A percentile compares a stretch with the other conserved stretches of the same genome.
phyloP scores from a whole-genome alignment of 2,113 vertebrate species.

The Calcarius ornatus region DNA sequence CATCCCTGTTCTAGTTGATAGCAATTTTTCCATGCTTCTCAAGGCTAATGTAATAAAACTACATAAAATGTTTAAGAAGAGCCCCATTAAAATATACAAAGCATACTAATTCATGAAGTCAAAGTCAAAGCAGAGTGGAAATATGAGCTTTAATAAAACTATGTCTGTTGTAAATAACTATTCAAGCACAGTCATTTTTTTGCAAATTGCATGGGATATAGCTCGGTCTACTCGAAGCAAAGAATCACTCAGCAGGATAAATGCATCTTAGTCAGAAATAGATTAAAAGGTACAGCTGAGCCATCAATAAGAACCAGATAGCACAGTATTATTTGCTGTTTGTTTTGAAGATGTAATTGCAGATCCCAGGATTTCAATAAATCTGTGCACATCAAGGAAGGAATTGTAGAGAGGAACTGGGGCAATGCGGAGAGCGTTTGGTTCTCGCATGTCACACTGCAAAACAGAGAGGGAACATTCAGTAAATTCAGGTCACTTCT shows the following conservation, averaged over 20 bases:
- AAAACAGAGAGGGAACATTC: not conserved
- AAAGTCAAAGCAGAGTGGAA: conserved; percentile 56
- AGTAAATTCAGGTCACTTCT: not conserved
- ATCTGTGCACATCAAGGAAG: conserved; percentile 88
- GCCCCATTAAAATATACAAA: conserved; percentile 63
- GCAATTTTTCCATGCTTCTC: conserved; percentile 29
- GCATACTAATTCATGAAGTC: conserved; percentile 54
- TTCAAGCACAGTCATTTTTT: conserved; percentile 55
- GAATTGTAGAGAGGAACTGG: conserved; percentile 95
- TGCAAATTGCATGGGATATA: conserved; percentile 46
- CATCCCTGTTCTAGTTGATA: conserved; percentile 28
- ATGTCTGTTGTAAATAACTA: conserved; percentile 62
- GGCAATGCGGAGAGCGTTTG: conserved; percentile 83
- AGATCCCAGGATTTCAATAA: conserved; percentile 76
- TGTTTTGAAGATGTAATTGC: conserved; percentile 69
- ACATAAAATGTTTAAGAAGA: conserved; percentile 56
- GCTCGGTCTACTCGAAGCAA: conserved; percentile 14
- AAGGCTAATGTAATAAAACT: conserved; percentile 32
- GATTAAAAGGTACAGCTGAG: conserved; percentile 50
- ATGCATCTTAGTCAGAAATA: conserved; percentile 61
- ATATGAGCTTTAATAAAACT: conserved; percentile 65
- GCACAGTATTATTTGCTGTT: not conserved
- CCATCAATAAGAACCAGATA: conserved; percentile 34
- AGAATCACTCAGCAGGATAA: conserved; percentile 35
- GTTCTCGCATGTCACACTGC: conserved; percentile 92